Evolutionary conservation across 2,797 vertebrate species (phyloP).

Genomic region (Florisuga fusca): DNA sequence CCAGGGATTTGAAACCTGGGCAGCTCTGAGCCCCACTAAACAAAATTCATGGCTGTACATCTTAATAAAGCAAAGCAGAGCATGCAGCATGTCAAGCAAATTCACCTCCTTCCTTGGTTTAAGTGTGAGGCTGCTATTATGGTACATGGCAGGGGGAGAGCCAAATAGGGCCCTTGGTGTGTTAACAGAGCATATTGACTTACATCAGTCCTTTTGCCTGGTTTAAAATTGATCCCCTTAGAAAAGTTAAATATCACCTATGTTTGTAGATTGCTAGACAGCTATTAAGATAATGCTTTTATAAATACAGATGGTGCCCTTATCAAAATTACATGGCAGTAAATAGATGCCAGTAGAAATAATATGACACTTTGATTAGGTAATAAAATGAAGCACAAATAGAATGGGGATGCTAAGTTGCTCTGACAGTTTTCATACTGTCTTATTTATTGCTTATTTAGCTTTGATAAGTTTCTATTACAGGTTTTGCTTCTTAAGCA

Average conservation of each 20-base stretch:
- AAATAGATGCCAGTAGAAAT: slow-evolving; percentile 81
- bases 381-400: slow-evolving; percentile 75
- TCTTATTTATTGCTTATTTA: slow-evolving; percentile 78
- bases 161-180: slow-evolving; percentile 47
- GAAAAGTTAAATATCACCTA: slow-evolving; percentile 84
- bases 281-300: slow-evolving; percentile 85
- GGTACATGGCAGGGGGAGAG: background rate
- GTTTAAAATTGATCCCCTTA: slow-evolving; percentile 81
- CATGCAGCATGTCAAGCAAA: background rate
- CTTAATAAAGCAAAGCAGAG: slow-evolving; percentile 67
- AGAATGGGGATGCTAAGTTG: slow-evolving; percentile 68
- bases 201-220: slow-evolving; percentile 78
- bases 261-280: slow-evolving; percentile 83
- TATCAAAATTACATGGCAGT: slow-evolving; percentile 82
- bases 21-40: slow-evolving; percentile 36
- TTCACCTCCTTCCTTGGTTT: background rate
- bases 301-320: slow-evolving; percentile 85
- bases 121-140: slow-evolving; percentile 31
- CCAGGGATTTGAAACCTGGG: slow-evolving; percentile 13
- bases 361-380: slow-evolving; percentile 79
- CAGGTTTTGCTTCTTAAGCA: slow-evolving; percentile 63
- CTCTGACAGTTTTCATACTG: slow-evolving; percentile 70
- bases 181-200: slow-evolving; percentile 74
- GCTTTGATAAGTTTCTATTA: slow-evolving; percentile 70
- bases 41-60: slow-evolving; percentile 60